Percentiles rank a stretch among this genome's conserved stretches.
phyloP scores from a whole-genome alignment of 2,888 invertebrate genomes.

The Creontiades dilutus region DNA sequence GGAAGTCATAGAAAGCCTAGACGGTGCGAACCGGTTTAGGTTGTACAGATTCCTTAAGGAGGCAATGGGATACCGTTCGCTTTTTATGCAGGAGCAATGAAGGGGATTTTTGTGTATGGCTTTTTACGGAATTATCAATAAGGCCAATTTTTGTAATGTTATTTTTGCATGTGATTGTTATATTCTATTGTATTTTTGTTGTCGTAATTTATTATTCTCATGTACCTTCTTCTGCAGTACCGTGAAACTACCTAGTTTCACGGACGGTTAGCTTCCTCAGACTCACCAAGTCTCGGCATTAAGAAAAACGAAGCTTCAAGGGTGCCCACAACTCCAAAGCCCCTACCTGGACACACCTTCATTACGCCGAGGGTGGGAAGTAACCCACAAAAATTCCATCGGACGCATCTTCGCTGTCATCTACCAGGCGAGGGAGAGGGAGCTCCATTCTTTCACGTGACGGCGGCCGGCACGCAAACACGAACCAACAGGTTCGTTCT shows the following conservation, averaged over 20 bases:
- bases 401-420: slow-evolving; percentile 22
- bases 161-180: too few species aligned
- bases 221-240: not conserved
- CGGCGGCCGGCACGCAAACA: slow-evolving; percentile 18
- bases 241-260: too few species aligned
- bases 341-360: slow-evolving; percentile 34
- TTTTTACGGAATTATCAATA: too few species aligned
- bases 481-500: slow-evolving; percentile 27
- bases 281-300: not conserved
- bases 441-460: slow-evolving; percentile 34
- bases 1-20: too few species aligned
- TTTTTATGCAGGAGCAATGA: too few species aligned
- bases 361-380: slow-evolving; percentile 28
- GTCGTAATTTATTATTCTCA: too few species aligned
- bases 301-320: not conserved
- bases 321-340: not conserved
- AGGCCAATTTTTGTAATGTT: too few species aligned
- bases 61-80: too few species aligned
- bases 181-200: too few species aligned
- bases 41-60: too few species aligned
- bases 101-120: too few species aligned
- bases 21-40: too few species aligned
- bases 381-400: not conserved
- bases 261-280: slow-evolving; percentile 6
- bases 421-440: not conserved